Conservation (phyloP, 2,113 vertebrate genomes). For the Sporophila hypoxantha region DNA sequence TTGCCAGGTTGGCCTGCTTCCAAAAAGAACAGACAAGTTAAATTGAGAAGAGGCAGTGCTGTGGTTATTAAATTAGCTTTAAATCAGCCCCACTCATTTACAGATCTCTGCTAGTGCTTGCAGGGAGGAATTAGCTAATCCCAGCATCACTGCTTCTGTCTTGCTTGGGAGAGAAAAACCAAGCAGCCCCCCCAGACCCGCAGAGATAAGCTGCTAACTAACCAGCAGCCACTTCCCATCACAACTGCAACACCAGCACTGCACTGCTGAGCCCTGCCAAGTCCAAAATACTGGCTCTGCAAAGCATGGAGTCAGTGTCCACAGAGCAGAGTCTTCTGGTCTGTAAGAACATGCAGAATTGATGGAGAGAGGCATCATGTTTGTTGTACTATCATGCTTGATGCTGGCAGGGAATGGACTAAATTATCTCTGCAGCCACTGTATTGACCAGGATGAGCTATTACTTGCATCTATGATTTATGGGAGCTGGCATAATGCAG, state of each 20-base stretch:
- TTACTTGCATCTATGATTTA: not conserved
- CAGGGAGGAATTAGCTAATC: constrained; percentile 5
- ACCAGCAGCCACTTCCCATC: not conserved
- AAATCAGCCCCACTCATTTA: constrained; percentile 51
- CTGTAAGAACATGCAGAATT: not conserved
- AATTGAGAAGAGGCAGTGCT: constrained; percentile 56
- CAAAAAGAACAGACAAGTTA: constrained; percentile 62
- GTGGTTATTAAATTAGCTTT: constrained; percentile 58
- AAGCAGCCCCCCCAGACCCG: not conserved
- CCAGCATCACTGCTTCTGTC: not conserved
- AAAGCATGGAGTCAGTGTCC: not conserved
- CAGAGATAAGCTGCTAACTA: not conserved
- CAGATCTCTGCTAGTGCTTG: not conserved
- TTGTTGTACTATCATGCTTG: not conserved
- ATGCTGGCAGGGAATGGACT: not conserved
- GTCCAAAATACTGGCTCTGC: not conserved
- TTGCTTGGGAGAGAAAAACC: not conserved
- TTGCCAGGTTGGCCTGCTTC: constrained; percentile 53
- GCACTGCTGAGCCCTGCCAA: not conserved
- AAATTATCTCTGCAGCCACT: not conserved
- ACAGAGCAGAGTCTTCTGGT: not conserved
- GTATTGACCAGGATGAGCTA: not conserved
- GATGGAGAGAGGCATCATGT: not conserved
- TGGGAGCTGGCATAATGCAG: not conserved
- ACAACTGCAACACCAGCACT: not conserved